These are phyloP conservation scores for Leptinotarsa juncta DNA, from an alignment of 2,888 invertebrate species.

Conservation along the genomic window DNA sequence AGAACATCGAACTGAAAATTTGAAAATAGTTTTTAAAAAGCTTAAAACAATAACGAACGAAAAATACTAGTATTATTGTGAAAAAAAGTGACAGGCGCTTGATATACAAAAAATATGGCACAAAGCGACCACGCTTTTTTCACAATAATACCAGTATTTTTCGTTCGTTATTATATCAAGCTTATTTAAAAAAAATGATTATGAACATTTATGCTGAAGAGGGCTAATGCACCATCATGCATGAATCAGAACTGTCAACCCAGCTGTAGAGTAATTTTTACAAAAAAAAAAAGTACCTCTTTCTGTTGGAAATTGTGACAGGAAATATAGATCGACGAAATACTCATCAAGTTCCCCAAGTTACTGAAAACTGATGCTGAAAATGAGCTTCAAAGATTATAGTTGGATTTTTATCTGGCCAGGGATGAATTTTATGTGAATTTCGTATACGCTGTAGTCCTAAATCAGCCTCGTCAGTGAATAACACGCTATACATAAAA, in stretches of 20 bases:
- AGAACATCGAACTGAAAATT: no score
- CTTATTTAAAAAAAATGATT: background rate
- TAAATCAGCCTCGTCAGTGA: constrained; percentile 30
- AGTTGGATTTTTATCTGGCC: constrained; percentile 35
- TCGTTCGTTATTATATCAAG: no score
- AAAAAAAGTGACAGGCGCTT: no score
- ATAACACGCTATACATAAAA: constrained; percentile 5
- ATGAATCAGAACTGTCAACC: background rate
- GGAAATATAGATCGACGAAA: constrained; percentile 18
- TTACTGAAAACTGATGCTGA: constrained; percentile 34
- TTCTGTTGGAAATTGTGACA: background rate
- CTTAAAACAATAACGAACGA: no score
- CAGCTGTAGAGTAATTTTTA: background rate
- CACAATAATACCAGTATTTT: no score
- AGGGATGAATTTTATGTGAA: constrained; percentile 33
- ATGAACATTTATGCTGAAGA: background rate
- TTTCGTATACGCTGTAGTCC: constrained; percentile 22
- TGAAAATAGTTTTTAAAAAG: no score
- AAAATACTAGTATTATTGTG: no score
- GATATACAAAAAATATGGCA: no score
- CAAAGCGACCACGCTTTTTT: no score
- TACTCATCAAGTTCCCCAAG: constrained; percentile 27
- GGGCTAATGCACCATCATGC: background rate
- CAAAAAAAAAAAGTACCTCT: background rate
- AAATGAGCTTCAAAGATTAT: constrained; percentile 25